Evolutionary conservation across 92 coral and sea anemone genomes (phyloP).

Genomic region (Phenganax subtilis): DNA sequence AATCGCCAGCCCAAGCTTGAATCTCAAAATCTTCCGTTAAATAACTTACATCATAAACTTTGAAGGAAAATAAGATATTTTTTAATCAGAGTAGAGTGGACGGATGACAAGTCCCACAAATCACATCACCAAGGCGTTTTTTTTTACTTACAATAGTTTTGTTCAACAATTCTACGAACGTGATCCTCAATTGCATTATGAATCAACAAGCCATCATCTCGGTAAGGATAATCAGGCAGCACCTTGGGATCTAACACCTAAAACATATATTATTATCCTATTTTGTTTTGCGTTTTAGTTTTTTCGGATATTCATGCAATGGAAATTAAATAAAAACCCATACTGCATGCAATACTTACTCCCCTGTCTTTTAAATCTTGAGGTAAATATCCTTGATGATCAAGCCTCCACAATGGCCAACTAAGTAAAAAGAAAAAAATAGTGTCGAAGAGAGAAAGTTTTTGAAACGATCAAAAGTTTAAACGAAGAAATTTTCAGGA

Average conservation of each 20-base stretch:
- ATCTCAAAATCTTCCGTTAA: constrained; percentile 69
- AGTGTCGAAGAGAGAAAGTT: too few species aligned
- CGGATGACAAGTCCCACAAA: too few species aligned
- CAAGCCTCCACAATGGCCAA: constrained; percentile 80
- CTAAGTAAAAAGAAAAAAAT: too few species aligned
- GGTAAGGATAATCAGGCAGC: constrained; percentile 84
- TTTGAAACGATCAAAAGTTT: too few species aligned
- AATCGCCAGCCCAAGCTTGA: constrained; percentile 74
- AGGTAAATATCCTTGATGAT: constrained; percentile 79
- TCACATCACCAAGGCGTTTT: too few species aligned
- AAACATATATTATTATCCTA: not conserved
- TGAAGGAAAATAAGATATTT: not conserved
- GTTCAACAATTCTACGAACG: constrained; percentile 61
- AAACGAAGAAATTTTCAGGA: too few species aligned
- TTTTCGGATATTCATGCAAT: too few species aligned
- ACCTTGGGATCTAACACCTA: constrained; percentile 69
- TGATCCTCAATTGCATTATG: constrained; percentile 71
- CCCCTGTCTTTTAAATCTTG: constrained; percentile 74
- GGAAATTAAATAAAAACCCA: not conserved
- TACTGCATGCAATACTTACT: constrained; percentile 43
- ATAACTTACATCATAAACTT: constrained; percentile 54
- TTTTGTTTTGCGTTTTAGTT: too few species aligned
- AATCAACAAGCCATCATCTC: constrained; percentile 77
- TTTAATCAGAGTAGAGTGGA: too few species aligned
- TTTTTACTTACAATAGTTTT: constrained; percentile 62